Evolutionary conservation across 2,797 vertebrate genomes (phyloP).

Genomic region (Chromobotia macracanthus): DNA sequence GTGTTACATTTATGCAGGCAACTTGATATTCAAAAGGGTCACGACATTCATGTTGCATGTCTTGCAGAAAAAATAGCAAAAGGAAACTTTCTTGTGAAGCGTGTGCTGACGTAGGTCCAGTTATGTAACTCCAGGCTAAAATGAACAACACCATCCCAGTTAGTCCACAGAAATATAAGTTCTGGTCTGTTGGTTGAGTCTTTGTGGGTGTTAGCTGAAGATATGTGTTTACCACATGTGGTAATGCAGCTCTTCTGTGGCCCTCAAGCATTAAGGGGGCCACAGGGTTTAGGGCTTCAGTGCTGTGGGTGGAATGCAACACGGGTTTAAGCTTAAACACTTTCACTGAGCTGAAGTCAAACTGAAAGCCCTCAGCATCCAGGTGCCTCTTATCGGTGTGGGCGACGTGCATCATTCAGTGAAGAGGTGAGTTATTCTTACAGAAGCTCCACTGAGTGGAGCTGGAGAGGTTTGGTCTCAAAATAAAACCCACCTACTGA

Average conservation of each 20-base stretch:
- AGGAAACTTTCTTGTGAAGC: slow-evolving; percentile 31
- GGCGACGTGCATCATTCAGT: slow-evolving; percentile 68
- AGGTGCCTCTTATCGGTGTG: slow-evolving; percentile 67
- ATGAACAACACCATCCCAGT: slow-evolving; percentile 34
- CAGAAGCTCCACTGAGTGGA: slow-evolving; percentile 63
- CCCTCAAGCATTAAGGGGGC: slow-evolving; percentile 38
- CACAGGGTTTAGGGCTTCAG: slow-evolving; percentile 27
- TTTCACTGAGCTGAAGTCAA: slow-evolving; percentile 47
- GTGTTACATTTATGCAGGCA: background rate
- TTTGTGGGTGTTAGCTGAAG: slow-evolving; percentile 54
- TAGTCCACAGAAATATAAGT: slow-evolving; percentile 36
- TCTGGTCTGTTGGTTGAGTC: slow-evolving; percentile 36
- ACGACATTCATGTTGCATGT: background rate
- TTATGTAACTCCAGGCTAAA: slow-evolving; percentile 46
- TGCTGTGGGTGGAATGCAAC: slow-evolving; percentile 53
- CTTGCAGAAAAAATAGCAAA: slow-evolving; percentile 14
- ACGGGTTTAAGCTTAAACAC: slow-evolving; percentile 41
- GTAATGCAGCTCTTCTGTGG: slow-evolving; percentile 39
- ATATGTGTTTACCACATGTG: slow-evolving; percentile 46
- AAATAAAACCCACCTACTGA: slow-evolving; percentile 73
- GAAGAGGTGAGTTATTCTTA: slow-evolving; percentile 73
- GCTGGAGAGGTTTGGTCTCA: slow-evolving; percentile 75
- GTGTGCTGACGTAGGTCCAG: slow-evolving; percentile 22
- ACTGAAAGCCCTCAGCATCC: slow-evolving; percentile 54
- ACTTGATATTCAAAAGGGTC: slow-evolving; percentile 19